Conservation (phyloP, 2,113 vertebrate genomes). For the Coracopsis vasa region DNA sequence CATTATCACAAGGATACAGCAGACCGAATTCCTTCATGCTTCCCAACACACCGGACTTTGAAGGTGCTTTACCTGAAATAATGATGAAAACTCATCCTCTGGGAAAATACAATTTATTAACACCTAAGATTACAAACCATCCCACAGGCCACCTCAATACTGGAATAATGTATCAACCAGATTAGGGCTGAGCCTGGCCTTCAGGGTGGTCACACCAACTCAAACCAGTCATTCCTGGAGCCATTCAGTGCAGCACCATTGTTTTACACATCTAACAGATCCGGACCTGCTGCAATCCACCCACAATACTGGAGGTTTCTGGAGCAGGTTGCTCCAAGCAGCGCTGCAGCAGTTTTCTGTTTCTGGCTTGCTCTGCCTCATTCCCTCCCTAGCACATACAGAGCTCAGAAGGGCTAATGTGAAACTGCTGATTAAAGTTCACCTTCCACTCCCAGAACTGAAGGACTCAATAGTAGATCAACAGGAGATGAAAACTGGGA, state of each 20-base stretch:
- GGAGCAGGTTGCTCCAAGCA: not conserved
- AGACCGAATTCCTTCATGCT: slow-evolving; percentile 62
- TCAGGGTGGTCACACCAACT: rapidly evolving
- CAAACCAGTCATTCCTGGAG: not conserved
- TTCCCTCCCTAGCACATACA: not conserved
- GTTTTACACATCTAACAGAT: not conserved
- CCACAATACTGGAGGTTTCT: not conserved
- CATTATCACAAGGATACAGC: slow-evolving; percentile 74
- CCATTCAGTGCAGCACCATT: too few relatives aligned
- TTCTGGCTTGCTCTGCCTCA: not conserved
- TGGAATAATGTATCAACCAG: not conserved
- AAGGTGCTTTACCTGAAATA: slow-evolving; percentile 68
- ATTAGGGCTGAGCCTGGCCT: not conserved
- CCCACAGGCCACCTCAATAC: not conserved
- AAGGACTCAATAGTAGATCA: not conserved
- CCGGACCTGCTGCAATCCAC: not conserved
- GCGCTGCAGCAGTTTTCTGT: too few relatives aligned
- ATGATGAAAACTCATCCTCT: not conserved
- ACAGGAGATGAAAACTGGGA: not conserved
- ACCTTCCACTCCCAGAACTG: not conserved
- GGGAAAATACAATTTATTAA: not conserved
- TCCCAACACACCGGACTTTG: slow-evolving; percentile 70
- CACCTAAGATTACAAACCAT: not conserved
- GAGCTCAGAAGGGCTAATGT: not conserved
- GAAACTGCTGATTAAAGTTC: not conserved